phyloP scores from a whole-genome alignment of 1,140 invertebrate genomes.

The Drosophila parvula region DNA sequence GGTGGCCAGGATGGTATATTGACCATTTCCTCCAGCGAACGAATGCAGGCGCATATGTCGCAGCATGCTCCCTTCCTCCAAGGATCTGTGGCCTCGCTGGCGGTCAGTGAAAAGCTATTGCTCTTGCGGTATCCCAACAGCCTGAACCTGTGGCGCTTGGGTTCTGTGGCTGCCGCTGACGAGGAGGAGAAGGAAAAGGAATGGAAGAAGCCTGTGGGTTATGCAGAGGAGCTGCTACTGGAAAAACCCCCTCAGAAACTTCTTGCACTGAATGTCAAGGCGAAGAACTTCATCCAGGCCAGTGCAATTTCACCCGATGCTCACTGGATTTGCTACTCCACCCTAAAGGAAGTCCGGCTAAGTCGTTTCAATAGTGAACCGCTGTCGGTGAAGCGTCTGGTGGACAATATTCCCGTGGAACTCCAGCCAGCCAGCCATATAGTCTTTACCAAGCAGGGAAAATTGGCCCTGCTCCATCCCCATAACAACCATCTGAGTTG shows the following conservation, averaged over 20 bases:
- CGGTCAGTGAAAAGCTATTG: constrained; percentile 86
- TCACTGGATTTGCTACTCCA: constrained; percentile 90
- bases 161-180: constrained; percentile 59
- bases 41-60: constrained; percentile 86
- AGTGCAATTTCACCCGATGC: constrained; percentile 88
- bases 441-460: constrained; percentile 84
- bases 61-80: constrained; percentile 90
- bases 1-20: constrained; percentile 92
- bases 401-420: constrained; percentile 82
- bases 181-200: constrained; percentile 13
- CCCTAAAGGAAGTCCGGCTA: constrained; percentile 87
- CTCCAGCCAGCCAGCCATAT: constrained; percentile 84
- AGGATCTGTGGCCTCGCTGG: constrained; percentile 86
- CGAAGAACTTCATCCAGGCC: constrained; percentile 60
- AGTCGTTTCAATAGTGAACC: constrained; percentile 80
- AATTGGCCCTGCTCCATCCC: constrained; percentile 72
- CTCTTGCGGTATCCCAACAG: constrained; percentile 89
- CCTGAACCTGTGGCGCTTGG: constrained; percentile 88
- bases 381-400: constrained; percentile 81
- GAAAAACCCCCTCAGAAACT: constrained; percentile 87
- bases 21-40: constrained; percentile 86
- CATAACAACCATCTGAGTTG: constrained; percentile 58
- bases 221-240: constrained; percentile 37
- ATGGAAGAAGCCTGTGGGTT: neutral
- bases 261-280: constrained; percentile 85